A percentile compares a stretch with the other conserved stretches of the same genome.
phyloP scores from a whole-genome alignment of 2,113 vertebrate genomes.

The Corydoras sp. region DNA sequence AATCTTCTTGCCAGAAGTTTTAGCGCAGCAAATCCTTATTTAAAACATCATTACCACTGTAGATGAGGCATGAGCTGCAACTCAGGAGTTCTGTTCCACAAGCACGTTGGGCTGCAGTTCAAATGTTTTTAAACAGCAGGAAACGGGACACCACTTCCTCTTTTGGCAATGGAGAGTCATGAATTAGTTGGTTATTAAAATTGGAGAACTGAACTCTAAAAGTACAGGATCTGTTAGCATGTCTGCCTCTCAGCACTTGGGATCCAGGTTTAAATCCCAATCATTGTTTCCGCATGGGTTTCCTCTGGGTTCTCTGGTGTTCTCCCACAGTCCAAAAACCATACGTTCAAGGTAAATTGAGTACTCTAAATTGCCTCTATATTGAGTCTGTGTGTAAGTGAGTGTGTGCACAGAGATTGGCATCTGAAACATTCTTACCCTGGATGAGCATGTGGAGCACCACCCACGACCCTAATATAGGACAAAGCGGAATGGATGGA shows the following conservation, averaged over 20 bases:
- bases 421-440: too few relatives aligned
- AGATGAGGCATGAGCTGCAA: conserved; percentile 37
- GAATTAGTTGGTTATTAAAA: conserved; percentile 59
- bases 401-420: too few relatives aligned
- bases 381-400: too few relatives aligned
- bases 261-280: too few relatives aligned
- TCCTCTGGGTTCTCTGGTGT: too few relatives aligned
- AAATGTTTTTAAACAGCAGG: conserved; percentile 48
- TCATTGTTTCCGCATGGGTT: too few relatives aligned
- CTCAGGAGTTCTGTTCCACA: conserved; percentile 36
- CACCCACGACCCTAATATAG: too few relatives aligned
- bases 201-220: conserved; percentile 55
- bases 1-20: not conserved
- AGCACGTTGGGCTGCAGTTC: conserved; percentile 40
- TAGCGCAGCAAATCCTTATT: conserved; percentile 24
- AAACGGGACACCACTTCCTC: conserved; percentile 59
- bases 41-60: conserved; percentile 33
- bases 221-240: conserved; percentile 53
- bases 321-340: too few relatives aligned
- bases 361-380: too few relatives aligned
- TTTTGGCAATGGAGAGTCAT: conserved; percentile 44
- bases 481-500: too few relatives aligned
- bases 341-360: too few relatives aligned
- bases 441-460: too few relatives aligned
- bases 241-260: conserved; percentile 1